Percentiles rank a stretch among this genome's conserved stretches.
phyloP scores from a whole-genome alignment of 1,140 invertebrate species.

The Pseudomyrmex sp. region DNA sequence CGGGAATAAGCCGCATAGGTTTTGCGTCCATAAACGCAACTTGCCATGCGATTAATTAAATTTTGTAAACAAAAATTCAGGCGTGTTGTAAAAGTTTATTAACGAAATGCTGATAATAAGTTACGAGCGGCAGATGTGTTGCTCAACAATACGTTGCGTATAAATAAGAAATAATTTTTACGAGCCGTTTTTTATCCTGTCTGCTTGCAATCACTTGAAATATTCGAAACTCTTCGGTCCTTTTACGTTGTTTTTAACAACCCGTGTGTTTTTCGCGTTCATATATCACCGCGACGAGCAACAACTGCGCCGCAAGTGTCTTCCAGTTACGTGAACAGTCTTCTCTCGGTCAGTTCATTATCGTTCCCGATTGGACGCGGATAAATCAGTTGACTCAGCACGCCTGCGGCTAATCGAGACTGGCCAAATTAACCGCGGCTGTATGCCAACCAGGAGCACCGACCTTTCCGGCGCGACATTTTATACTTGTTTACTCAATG shows the following conservation, averaged over 20 bases:
- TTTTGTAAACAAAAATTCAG: slow-evolving; percentile 6
- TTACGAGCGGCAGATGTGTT: background rate
- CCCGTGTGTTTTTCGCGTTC: background rate
- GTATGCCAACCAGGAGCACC: slow-evolving; percentile 35
- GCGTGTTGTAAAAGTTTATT: no score
- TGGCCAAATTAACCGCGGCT: slow-evolving; percentile 64
- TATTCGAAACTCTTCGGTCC: background rate
- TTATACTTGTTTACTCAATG: slow-evolving; percentile 63
- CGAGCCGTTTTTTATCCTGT: background rate
- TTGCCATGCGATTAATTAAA: slow-evolving; percentile 11
- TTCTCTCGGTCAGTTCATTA: slow-evolving; percentile 52
- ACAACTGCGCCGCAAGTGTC: slow-evolving; percentile 12
- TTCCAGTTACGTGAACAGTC: slow-evolving; percentile 40
- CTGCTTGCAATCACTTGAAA: background rate
- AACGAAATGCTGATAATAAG: background rate
- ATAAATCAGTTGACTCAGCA: slow-evolving; percentile 58
- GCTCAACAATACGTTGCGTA: background rate
- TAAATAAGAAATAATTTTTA: no score
- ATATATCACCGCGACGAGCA: slow-evolving; percentile 46
- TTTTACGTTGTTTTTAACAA: slow-evolving; percentile 8
- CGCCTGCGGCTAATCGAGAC: slow-evolving; percentile 66
- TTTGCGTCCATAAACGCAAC: slow-evolving; percentile 22
- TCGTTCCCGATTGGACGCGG: slow-evolving; percentile 51
- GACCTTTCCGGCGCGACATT: slow-evolving; percentile 58
- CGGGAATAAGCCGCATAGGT: background rate